Conservation (phyloP, 2,888 invertebrate species). For the Mycogona germanica region DNA sequence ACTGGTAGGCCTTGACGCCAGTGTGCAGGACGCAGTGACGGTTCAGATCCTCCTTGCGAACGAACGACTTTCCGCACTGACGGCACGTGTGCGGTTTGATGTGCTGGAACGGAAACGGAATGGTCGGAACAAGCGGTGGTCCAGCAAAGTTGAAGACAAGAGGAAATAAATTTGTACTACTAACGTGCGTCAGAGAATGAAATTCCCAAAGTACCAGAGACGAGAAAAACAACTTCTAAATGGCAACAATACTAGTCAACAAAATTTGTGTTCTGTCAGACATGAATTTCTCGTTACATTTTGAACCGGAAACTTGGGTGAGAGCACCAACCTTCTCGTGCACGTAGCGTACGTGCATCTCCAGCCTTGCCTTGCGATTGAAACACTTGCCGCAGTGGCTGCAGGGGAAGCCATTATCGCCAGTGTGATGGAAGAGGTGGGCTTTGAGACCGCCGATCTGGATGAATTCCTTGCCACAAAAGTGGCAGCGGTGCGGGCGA, state of each 20-base stretch:
- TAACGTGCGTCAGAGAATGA: too few species aligned
- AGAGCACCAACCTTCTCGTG: slow-evolving; percentile 54
- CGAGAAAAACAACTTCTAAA: too few species aligned
- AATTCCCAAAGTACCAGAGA: too few species aligned
- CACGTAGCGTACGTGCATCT: slow-evolving; percentile 46
- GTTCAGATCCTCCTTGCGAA: slow-evolving; percentile 47
- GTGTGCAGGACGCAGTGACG: slow-evolving; percentile 46
- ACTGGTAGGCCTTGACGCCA: slow-evolving; percentile 44
- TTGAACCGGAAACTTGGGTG: too few species aligned
- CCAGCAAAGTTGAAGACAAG: too few species aligned
- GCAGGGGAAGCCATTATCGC: slow-evolving; percentile 53
- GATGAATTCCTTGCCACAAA: slow-evolving; percentile 68
- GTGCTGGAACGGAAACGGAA: too few species aligned
- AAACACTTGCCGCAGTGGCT: slow-evolving; percentile 43
- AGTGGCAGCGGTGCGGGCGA: slow-evolving; percentile 44
- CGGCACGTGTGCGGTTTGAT: slow-evolving; percentile 45
- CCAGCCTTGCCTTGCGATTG: slow-evolving; percentile 38
- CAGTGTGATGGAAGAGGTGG: slow-evolving; percentile 62
- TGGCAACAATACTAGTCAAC: too few species aligned
- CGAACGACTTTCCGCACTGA: slow-evolving; percentile 46
- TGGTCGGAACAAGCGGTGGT: too few species aligned
- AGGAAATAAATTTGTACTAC: too few species aligned
- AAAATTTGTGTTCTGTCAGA: too few species aligned
- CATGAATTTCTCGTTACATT: too few species aligned
- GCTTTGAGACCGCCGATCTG: slow-evolving; percentile 66